Percentiles rank a stretch among this genome's conserved stretches.
Conservation (phyloP, 92 coral and sea anemone species). For the Heteractis magnifica region DNA sequence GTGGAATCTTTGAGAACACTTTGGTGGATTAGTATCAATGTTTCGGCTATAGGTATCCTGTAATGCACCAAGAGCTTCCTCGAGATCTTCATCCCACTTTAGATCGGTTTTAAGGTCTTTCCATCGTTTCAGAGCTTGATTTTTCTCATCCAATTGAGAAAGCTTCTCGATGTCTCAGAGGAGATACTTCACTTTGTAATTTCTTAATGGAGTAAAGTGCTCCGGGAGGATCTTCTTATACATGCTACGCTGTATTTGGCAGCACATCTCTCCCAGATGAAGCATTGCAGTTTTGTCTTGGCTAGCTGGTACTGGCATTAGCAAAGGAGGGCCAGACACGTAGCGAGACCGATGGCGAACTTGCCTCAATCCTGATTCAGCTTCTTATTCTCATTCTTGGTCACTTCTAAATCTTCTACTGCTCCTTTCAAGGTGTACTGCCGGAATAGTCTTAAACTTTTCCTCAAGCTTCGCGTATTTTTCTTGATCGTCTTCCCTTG, state of each 20-base stretch:
- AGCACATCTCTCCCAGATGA: constrained; percentile 25
- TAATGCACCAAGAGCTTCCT: constrained; percentile 30
- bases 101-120: constrained; percentile 25
- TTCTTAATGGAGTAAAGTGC: constrained; percentile 26
- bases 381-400: constrained; percentile 37
- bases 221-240: constrained; percentile 39
- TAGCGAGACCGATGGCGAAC: constrained; percentile 20
- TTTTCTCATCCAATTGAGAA: constrained; percentile 24
- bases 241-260: constrained; percentile 22
- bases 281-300: constrained; percentile 23
- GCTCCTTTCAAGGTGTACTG: neutral
- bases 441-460: neutral
- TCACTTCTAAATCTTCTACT: constrained; percentile 27
- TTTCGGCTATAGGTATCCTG: constrained; percentile 32
- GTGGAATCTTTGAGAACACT: neutral
- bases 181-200: constrained; percentile 27
- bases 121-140: constrained; percentile 37
- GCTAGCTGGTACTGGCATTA: neutral
- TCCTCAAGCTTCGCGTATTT: constrained; percentile 6
- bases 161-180: constrained; percentile 37
- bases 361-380: constrained; percentile 31
- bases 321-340: constrained; percentile 4
- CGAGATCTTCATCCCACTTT: constrained; percentile 37
- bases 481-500: constrained; percentile 26
- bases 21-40: constrained; percentile 35